Percentiles rank a stretch among this genome's conserved stretches.
phyloP scores from a whole-genome alignment of 2,113 vertebrate species.

The Laticauda laticaudata region DNA sequence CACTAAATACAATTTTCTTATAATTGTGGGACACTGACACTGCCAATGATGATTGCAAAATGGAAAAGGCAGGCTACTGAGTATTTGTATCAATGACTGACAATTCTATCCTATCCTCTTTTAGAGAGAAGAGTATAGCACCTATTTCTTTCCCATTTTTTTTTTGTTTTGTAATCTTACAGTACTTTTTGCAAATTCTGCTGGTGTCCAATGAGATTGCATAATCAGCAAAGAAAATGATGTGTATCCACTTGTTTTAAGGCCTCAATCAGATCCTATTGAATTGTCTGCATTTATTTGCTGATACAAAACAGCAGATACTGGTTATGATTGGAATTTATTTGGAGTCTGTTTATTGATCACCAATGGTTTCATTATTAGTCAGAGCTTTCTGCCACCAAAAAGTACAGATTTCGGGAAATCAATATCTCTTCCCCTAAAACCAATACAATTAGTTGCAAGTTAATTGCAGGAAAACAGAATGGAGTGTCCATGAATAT shows the following conservation, averaged over 20 bases:
- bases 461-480: background rate
- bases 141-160: background rate
- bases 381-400: background rate
- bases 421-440: background rate
- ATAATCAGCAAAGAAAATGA: background rate
- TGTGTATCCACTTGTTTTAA: background rate
- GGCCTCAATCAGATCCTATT: background rate
- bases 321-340: background rate
- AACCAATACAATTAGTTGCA: background rate
- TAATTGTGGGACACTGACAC: background rate
- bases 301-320: background rate
- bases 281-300: background rate
- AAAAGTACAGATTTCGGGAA: background rate
- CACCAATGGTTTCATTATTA: background rate
- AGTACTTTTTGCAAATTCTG: background rate
- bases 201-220: background rate
- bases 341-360: background rate
- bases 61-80: background rate
- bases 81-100: background rate
- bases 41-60: background rate
- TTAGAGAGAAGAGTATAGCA: background rate
- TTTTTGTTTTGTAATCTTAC: background rate
- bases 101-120: background rate
- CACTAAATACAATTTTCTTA: background rate
- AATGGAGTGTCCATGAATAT: background rate